Percentiles rank a stretch among this genome's conserved stretches.
Evolutionary conservation across 2,888 invertebrate genomes (phyloP).

Genomic region (Hemistola chrysoprasaria): DNA sequence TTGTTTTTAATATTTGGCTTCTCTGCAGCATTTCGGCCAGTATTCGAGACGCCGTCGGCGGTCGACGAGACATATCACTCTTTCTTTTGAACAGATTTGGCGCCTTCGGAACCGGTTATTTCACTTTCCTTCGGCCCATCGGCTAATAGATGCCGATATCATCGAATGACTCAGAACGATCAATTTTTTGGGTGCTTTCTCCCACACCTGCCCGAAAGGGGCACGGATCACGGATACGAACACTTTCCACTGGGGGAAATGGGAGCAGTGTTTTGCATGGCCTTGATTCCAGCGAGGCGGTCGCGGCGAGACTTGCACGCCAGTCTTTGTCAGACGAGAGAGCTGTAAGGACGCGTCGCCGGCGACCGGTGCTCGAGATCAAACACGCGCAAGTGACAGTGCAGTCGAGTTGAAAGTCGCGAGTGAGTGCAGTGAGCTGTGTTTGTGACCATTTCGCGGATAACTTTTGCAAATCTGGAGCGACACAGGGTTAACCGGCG

Average conservation of each 20-base stretch:
- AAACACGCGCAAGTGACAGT: no score
- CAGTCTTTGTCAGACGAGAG: conserved; percentile 53
- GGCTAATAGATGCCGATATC: conserved; percentile 43
- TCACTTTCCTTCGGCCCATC: conserved; percentile 64
- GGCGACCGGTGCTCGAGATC: conserved; percentile 22
- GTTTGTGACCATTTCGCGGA: conserved; percentile 50
- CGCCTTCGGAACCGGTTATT: conserved; percentile 61
- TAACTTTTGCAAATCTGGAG: conserved; percentile 67
- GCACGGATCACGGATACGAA: conserved; percentile 76
- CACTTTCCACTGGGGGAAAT: conserved; percentile 77
- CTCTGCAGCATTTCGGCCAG: conserved; percentile 11
- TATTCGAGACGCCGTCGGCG: conserved; percentile 6
- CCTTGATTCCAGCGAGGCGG: conserved; percentile 64
- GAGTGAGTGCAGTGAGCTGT: conserved; percentile 45
- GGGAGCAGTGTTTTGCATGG: conserved; percentile 75
- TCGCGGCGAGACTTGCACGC: conserved; percentile 35
- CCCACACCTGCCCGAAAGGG: conserved; percentile 76
- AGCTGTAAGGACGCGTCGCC: conserved; percentile 33
- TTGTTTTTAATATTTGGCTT: conserved; percentile 21
- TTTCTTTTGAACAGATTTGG: conserved; percentile 54
- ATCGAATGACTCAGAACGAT: conserved; percentile 70
- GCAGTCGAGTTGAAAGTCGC: conserved; percentile 31
- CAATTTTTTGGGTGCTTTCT: conserved; percentile 77
- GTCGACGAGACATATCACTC: conserved; percentile 19
- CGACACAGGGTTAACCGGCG: conserved; percentile 53